Base-by-base conservation (phyloP, 2,113 vertebrate genomes). In the Dasyprocta punctata region DNA sequence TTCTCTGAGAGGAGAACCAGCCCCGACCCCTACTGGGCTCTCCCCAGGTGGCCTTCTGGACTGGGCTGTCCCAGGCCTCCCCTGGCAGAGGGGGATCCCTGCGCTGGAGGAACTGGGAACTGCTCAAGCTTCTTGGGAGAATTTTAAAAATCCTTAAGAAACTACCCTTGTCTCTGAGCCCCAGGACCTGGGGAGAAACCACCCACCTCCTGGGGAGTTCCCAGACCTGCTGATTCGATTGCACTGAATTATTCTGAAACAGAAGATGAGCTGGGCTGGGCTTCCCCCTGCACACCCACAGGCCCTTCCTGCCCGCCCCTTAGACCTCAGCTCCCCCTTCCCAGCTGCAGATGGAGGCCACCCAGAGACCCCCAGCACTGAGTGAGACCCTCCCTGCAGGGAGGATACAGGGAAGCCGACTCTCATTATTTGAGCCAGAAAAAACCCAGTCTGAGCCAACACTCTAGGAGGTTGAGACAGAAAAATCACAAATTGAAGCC, bases 71-170 rank as follows among this genome's bases (percentile, higher is more conserved):
- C 17, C 24, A 8, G 60, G 17, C 52, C 28, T 60, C 20, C 49
- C 11, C 17, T 1, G 7, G n/a, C 19, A 12, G 22, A 44, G 60
- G 94, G 89, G 80, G 49, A 81, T 91, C 83, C 95, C 85, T 83
- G n/a, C 41, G 58, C 60, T 7, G 2, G 60, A 41, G 65, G 69
- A 87, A 60, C 47, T 7, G 83, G 84, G 61, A 89, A 89, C 65
- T 91, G 44, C 54, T 61, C 24, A 69, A 10, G 33, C 6, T 63
- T 69, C 47, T 67, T 83, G 78, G 97, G 93, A 97, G 88, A 96
- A 47, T 97, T 98, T 94, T 93, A 95, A 97, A 97, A 97, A 58
- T 97, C 96, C 94, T 96, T 94, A 22, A 97, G 38, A 96, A 96
- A 96, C 71, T 38, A 95, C 96, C 94, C 9, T 63, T 56, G 38